Base-by-base conservation (phyloP, 2,797 vertebrate genomes). In the Mormyrops attenuatus region DNA sequence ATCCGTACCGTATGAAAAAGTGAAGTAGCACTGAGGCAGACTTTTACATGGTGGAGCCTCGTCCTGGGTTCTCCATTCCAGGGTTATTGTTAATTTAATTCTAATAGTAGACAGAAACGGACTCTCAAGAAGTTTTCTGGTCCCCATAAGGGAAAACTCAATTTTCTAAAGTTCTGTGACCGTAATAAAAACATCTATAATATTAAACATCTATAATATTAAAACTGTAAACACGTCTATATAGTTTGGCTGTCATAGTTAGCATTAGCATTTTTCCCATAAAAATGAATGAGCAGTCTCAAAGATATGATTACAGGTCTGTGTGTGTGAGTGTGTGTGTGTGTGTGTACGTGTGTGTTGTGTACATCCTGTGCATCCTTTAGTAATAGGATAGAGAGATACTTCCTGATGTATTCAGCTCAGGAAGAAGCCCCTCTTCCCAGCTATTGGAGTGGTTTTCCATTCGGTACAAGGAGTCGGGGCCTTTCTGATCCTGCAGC, bases 331-430 rank as follows among this genome's bases (percentile, higher is more conserved):
- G 66, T 73, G 50, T 17, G 17, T 85, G 17, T 89, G 20, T 77
- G 26, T 26, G 13, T 55, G 34, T 9, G 7, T 63, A 2, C 2
- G 57, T 8, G n/a, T 60, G 73, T 63, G 52, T 44, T 34, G 17
- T 26, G 20, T 60, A 89, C 30, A n/a, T 50, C 26, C 34, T 66
- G 30, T 77, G 26, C n/a, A 50, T 69, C 49, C 41, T 50, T 30
- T 84, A 26, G 11, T 34, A 41, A 4, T 50, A 41, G 3, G 38
- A 22, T 22, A 3, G n/a, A 44, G 88, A 47, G 57, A 84, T 53
- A 82, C 7, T 52, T 49, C 86, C 57, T 50, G 69, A 82, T 84
- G n/a, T n/a, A 87, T 77, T 41, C 30, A 44, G 60, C 89, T 89
- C 85, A 55, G 49, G n/a, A 53, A 22, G 26, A 86, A 47, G 22